Conservation (phyloP, 2,888 invertebrate species). For the Hermaeophaga mercurialis region DNA sequence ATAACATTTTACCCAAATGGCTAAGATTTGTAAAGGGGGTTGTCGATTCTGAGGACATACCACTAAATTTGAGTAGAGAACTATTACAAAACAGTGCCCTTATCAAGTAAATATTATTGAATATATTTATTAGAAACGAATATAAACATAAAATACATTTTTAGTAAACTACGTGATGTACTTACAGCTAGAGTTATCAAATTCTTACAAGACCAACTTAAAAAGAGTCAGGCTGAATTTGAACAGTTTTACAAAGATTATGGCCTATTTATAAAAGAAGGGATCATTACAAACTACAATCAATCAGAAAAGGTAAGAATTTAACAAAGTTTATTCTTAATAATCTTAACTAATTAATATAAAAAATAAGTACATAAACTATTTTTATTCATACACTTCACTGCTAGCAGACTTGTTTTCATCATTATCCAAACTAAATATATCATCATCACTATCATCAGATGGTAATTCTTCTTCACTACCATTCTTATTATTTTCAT, state of each 20-base stretch:
- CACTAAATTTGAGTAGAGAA: constrained; percentile 94
- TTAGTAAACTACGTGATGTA: constrained; percentile 80
- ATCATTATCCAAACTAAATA: constrained; percentile 27
- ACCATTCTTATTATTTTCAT: constrained; percentile 35
- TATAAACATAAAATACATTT: constrained; percentile 27
- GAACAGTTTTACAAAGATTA: constrained; percentile 90
- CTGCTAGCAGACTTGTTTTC: constrained; percentile 29
- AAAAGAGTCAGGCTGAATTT: constrained; percentile 82
- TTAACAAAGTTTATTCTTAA: background rate
- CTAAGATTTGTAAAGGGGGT: constrained; percentile 95
- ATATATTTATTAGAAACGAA: background rate
- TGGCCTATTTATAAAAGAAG: constrained; percentile 92
- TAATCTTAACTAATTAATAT: background rate
- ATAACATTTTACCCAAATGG: constrained; percentile 93
- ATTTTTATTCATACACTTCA: constrained; percentile 35
- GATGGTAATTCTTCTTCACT: constrained; percentile 45
- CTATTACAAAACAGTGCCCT: constrained; percentile 91
- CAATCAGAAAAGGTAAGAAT: constrained; percentile 76
- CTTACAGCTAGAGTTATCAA: constrained; percentile 82
- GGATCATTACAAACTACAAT: constrained; percentile 84
- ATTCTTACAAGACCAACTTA: constrained; percentile 83
- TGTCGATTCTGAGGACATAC: constrained; percentile 98
- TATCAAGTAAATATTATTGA: constrained; percentile 67
- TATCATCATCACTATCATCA: constrained; percentile 41
- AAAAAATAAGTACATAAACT: no score